phyloP scores from a whole-genome alignment of 2,888 invertebrate species.

The Dolomedes plantarius region DNA sequence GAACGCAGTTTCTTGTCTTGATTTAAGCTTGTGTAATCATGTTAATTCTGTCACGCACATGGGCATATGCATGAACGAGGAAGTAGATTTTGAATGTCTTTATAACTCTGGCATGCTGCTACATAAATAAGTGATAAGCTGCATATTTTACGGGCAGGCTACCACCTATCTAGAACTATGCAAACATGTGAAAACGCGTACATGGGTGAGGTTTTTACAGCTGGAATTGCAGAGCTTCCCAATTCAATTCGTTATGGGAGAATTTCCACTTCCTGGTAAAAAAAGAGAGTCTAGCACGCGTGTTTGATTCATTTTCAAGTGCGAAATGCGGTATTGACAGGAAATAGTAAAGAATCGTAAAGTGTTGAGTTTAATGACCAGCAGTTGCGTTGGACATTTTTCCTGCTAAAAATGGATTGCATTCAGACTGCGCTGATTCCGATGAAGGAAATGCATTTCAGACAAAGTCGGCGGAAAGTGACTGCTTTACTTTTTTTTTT shows the following conservation, averaged over 20 bases:
- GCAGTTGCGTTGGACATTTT: background rate
- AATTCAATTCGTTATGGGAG: conserved; percentile 31
- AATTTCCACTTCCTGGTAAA: conserved; percentile 36
- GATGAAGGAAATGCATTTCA: too few relatives aligned
- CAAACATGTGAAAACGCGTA: conserved; percentile 24
- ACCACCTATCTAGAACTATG: conserved; percentile 3
- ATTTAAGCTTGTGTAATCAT: too few relatives aligned
- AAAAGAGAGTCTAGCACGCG: background rate
- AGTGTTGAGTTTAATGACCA: conserved; percentile 59
- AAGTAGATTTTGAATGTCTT: background rate
- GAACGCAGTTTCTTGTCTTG: too few relatives aligned
- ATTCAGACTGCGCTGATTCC: too few relatives aligned
- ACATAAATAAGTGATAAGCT: conserved; percentile 27
- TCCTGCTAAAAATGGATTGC: background rate
- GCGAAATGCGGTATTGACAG: conserved; percentile 24
- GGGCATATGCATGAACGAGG: too few relatives aligned
- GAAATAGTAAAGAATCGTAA: background rate
- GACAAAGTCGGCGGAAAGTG: too few relatives aligned
- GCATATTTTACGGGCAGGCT: background rate
- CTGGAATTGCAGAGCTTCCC: conserved; percentile 41
- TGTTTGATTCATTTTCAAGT: conserved; percentile 2
- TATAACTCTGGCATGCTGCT: background rate
- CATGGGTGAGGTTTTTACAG: conserved; percentile 41
- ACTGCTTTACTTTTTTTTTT: too few relatives aligned
- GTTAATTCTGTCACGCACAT: too few relatives aligned